These are phyloP conservation scores for Arion vulgaris DNA, from an alignment of 1,140 invertebrate genomes.

Conservation along the genomic window DNA sequence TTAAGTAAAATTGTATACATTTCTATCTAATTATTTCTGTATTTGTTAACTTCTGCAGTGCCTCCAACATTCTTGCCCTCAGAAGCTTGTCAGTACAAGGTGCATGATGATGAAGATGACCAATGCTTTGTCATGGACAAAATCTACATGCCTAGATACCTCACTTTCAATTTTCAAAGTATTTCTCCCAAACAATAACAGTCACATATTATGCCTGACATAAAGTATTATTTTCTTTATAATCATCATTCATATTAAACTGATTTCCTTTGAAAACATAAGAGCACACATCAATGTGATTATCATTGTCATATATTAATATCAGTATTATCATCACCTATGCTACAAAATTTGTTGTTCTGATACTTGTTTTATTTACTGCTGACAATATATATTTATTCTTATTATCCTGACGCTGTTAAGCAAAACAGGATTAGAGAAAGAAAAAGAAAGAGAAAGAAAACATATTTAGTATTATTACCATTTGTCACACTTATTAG, in stretches of 20 bases:
- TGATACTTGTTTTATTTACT: background rate
- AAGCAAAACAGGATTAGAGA: too few species aligned
- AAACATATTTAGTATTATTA: too few species aligned
- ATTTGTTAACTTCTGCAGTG: background rate
- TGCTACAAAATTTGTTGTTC: background rate
- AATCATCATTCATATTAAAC: background rate
- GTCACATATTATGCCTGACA: constrained; percentile 20
- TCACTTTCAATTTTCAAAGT: constrained; percentile 27
- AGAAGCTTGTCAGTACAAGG: background rate
- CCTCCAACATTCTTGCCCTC: constrained; percentile 10
- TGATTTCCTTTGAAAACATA: too few species aligned
- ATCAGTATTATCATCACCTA: background rate
- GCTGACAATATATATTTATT: too few species aligned
- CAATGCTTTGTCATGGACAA: constrained; percentile 8
- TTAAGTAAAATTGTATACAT: too few species aligned
- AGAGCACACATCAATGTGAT: background rate
- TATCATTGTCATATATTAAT: background rate
- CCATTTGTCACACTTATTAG: too few species aligned
- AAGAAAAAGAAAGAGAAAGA: too few species aligned
- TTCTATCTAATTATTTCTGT: too few species aligned
- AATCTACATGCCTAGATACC: background rate
- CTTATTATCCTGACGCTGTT: too few species aligned
- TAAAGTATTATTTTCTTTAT: background rate
- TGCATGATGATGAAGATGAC: constrained; percentile 35
- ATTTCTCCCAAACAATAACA: background rate